Conservation (phyloP, 2,113 vertebrate genomes). For the Papio anubis region DNA sequence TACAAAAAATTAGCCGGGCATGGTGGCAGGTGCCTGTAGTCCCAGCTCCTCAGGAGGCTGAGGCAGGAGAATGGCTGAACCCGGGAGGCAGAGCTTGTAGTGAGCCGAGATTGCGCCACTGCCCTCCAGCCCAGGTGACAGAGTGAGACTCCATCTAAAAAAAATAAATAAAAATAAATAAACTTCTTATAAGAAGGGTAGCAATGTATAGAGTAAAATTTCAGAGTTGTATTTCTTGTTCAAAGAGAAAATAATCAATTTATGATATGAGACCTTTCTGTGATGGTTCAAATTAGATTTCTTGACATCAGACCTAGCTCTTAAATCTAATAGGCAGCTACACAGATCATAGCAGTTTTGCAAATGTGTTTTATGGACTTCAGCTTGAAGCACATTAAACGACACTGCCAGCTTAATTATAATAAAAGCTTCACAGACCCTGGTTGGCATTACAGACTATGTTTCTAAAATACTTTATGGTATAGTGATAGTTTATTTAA, state of each 20-base stretch:
- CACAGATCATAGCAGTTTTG: neutral
- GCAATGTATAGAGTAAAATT: neutral
- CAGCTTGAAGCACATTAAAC: neutral
- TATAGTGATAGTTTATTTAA: neutral
- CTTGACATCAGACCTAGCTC: neutral
- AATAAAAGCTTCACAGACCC: neutral
- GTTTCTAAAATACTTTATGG: conserved; percentile 23
- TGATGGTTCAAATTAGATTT: conserved; percentile 38
- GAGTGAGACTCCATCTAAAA: too few relatives aligned
- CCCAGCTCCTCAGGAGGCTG: too few relatives aligned
- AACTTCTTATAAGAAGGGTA: neutral
- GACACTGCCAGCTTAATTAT: neutral
- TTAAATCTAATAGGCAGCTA: neutral
- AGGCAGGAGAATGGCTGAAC: too few relatives aligned
- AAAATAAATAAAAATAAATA: neutral
- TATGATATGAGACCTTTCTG: neutral
- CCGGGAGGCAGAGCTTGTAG: too few relatives aligned
- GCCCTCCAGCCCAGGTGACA: too few relatives aligned
- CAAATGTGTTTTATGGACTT: conserved; percentile 13
- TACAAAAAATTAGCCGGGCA: too few relatives aligned
- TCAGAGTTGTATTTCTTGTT: conserved; percentile 28
- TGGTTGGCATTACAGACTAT: neutral
- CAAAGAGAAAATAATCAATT: neutral
- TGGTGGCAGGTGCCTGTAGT: too few relatives aligned
- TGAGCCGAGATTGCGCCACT: too few relatives aligned